Percentiles rank a stretch among this genome's conserved stretches.
Evolutionary conservation across 2,113 vertebrate genomes (phyloP).

Genomic region (Marmota monax): DNA sequence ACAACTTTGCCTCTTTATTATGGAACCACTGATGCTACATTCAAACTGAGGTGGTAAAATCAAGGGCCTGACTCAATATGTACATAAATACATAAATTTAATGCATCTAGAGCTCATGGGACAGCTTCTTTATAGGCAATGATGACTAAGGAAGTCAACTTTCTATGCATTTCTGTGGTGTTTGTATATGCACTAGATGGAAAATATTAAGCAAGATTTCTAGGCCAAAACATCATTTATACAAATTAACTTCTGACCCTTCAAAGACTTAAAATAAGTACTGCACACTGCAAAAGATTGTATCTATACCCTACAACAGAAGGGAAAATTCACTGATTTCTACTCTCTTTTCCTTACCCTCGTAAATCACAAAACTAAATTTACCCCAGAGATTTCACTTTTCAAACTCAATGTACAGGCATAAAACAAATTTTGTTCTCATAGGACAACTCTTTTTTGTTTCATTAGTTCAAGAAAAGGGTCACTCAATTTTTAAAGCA

Average conservation of each 20-base stretch:
- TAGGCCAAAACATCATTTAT: not conserved
- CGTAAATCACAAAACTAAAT: slow-evolving; percentile 84
- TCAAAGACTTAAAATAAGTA: slow-evolving; percentile 6
- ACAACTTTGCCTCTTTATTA: not conserved
- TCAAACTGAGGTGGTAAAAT: not conserved
- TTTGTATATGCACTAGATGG: not conserved
- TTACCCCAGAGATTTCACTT: slow-evolving; percentile 80
- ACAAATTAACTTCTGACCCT: not conserved
- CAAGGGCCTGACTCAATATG: not conserved
- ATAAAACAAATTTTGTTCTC: slow-evolving; percentile 86
- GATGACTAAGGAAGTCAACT: not conserved
- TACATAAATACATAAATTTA: not conserved
- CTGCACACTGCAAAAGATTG: slow-evolving; percentile 27
- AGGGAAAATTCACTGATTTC: slow-evolving; percentile 66
- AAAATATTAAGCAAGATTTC: not conserved
- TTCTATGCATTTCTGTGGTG: not conserved
- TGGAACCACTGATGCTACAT: not conserved
- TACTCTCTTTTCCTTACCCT: slow-evolving; percentile 59
- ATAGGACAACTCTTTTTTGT: slow-evolving; percentile 85
- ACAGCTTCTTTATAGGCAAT: not conserved
- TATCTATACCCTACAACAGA: not conserved
- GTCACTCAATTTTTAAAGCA: slow-evolving; percentile 87
- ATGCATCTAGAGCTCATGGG: not conserved
- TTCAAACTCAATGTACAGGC: slow-evolving; percentile 82
- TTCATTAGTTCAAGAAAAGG: slow-evolving; percentile 88